A percentile compares a stretch with the other conserved stretches of the same genome.
These are phyloP conservation scores for Eulemur macaco DNA, from an alignment of 2,113 vertebrate species.

Conservation along the genomic window DNA sequence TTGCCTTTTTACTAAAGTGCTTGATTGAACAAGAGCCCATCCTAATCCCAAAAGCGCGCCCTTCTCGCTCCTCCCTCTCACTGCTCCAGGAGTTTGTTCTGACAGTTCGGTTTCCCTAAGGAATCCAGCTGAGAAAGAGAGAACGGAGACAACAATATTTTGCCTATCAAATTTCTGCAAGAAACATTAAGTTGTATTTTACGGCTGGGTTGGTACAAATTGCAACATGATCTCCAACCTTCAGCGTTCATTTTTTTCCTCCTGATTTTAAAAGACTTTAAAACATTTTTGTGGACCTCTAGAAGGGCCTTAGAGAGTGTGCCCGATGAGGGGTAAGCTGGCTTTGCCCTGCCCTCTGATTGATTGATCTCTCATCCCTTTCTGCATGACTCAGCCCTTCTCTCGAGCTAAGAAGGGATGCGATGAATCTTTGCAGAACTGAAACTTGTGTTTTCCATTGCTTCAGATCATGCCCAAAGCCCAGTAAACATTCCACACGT, in stretches of 20 bases:
- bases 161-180: too few relatives aligned
- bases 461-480: fast-evolving
- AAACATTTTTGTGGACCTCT: background rate
- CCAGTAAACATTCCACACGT: fast-evolving
- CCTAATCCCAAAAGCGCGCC: fast-evolving
- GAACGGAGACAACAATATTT: too few relatives aligned
- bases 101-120: fast-evolving
- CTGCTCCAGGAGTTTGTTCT: fast-evolving
- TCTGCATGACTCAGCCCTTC: fast-evolving
- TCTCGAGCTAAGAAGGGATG: background rate
- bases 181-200: background rate
- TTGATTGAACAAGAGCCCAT: fast-evolving
- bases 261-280: background rate
- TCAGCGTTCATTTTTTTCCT: background rate
- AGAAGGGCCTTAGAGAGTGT: fast-evolving
- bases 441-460: fast-evolving
- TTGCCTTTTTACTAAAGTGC: background rate
- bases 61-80: background rate
- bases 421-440: fast-evolving
- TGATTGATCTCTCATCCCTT: fast-evolving
- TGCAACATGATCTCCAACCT: fast-evolving
- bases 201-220: fast-evolving
- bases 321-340: fast-evolving
- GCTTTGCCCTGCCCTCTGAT: fast-evolving
- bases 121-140: background rate